Evolutionary conservation across 1,140 invertebrate genomes (phyloP).

Genomic region (Zophobas morio): DNA sequence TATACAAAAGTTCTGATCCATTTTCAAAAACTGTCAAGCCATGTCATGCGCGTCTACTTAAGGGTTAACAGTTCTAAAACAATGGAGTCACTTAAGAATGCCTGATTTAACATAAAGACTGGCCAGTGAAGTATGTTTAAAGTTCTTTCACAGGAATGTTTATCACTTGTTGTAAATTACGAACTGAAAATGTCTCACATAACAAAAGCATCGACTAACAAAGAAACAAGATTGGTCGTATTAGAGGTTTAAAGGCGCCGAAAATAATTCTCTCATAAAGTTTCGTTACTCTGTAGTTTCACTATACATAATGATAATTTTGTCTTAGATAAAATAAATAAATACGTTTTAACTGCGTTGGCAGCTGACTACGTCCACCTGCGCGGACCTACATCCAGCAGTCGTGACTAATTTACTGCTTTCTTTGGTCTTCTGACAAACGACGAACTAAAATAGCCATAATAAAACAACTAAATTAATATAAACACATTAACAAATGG

Average conservation of each 20-base stretch:
- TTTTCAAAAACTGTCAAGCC: conserved; percentile 39
- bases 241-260: background rate
- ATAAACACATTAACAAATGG: conserved; percentile 40
- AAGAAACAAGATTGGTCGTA: conserved; percentile 29
- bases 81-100: conserved; percentile 48
- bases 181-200: conserved; percentile 23
- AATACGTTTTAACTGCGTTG: conserved; percentile 55
- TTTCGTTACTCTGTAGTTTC: conserved; percentile 40
- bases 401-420: conserved; percentile 55
- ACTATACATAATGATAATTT: conserved; percentile 45
- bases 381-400: conserved; percentile 40
- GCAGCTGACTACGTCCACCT: conserved; percentile 52
- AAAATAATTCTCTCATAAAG: conserved; percentile 31
- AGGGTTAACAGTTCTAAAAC: conserved; percentile 44
- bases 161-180: conserved; percentile 46
- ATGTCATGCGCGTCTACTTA: conserved; percentile 14
- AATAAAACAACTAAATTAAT: conserved; percentile 44
- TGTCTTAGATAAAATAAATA: conserved; percentile 51
- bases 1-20: conserved; percentile 52
- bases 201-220: conserved; percentile 40
- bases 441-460: conserved; percentile 17
- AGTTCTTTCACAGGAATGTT: conserved; percentile 51
- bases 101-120: conserved; percentile 53
- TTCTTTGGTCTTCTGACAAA: conserved; percentile 52
- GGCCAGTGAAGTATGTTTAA: conserved; percentile 52